Evolutionary conservation across 2,113 vertebrate genomes (phyloP), one percentile per base, ranked within the genome.

Genomic region (Colossoma macropomum): DNA sequence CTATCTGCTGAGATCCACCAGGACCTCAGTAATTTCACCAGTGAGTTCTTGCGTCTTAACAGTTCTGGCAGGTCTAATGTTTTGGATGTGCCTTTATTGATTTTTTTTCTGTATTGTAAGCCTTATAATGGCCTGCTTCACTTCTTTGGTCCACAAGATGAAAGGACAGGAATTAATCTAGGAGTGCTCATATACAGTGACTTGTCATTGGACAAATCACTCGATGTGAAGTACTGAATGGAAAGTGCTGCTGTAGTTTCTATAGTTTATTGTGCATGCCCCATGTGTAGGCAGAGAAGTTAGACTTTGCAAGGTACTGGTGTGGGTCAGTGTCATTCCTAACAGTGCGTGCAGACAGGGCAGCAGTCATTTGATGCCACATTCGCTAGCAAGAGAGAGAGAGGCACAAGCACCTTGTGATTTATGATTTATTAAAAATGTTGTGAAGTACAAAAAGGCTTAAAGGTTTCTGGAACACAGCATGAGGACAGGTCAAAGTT

Each of bases 311-410:
- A 63, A 11, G 30, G 65, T 21, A 34, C 17, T 68, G 65, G 28
- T 17, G 30, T 30, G 6, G 30, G 65, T 68, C 65, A 32, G 30
- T 41, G n/a, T 27, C 41, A 48, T 50, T 52, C 70, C n/a, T 50
- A 3, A 23, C n/a, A 28, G 16, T 60, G 28, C 68, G 38, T 56
- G 21, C 54, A 56, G n/a, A 62, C 54, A 60, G 79, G 69, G 19
- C 38, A 73, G 19, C 69, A 48, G 32, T 80, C 66, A 80, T 52
- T 41, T 80, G 34, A 56, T 16, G n/a, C 34, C 6, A 27, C 30
- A 52, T 5, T 15, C 45, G 56, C n/a, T 27, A 1, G 32, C 23
- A 17, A 62, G 38, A 62, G 56, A 4, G 56, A 4, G 9, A 17
- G 32, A 52, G 19, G 27, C 38, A 11, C 13, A 52, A 16, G 28